These are phyloP conservation scores for Amiota minor DNA, from an alignment of 2,888 invertebrate species.

Conservation along the genomic window DNA sequence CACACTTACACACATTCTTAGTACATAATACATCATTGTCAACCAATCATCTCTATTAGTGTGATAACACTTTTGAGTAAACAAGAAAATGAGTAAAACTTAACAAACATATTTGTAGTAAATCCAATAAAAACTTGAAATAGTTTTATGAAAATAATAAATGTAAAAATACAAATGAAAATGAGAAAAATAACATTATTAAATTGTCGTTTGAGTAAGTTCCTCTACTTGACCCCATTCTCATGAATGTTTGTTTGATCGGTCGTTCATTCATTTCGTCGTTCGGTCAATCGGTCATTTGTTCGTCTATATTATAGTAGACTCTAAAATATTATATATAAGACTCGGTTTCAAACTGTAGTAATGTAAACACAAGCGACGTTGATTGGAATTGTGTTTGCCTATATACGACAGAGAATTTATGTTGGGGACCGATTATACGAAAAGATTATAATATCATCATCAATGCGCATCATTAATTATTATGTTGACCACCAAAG, in stretches of 20 bases:
- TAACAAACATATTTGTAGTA: background rate
- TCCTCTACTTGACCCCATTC: slow-evolving; percentile 64
- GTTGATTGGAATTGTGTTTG: too few species aligned
- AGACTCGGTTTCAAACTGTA: too few species aligned
- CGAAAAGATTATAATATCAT: too few species aligned
- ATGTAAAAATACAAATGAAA: slow-evolving; percentile 1
- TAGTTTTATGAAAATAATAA: background rate
- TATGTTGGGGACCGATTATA: too few species aligned
- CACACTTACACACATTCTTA: too few species aligned
- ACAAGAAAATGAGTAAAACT: background rate
- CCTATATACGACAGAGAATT: too few species aligned
- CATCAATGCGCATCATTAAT: too few species aligned
- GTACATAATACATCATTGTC: background rate
- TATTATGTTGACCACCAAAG: too few species aligned
- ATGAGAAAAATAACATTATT: slow-evolving; percentile 46
- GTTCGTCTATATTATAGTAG: too few species aligned
- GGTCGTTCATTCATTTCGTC: background rate
- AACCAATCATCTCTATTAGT: slow-evolving; percentile 4
- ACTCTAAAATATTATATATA: too few species aligned
- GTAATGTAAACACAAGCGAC: too few species aligned
- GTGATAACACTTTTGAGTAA: background rate
- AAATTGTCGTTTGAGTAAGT: slow-evolving; percentile 61
- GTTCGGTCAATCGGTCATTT: background rate
- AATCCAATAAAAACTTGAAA: slow-evolving; percentile 7
- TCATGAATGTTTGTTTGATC: slow-evolving; percentile 35